A percentile compares a stretch with the other conserved stretches of the same genome.
Conservation (phyloP, 2,113 vertebrate species). For the Zingel zingel region DNA sequence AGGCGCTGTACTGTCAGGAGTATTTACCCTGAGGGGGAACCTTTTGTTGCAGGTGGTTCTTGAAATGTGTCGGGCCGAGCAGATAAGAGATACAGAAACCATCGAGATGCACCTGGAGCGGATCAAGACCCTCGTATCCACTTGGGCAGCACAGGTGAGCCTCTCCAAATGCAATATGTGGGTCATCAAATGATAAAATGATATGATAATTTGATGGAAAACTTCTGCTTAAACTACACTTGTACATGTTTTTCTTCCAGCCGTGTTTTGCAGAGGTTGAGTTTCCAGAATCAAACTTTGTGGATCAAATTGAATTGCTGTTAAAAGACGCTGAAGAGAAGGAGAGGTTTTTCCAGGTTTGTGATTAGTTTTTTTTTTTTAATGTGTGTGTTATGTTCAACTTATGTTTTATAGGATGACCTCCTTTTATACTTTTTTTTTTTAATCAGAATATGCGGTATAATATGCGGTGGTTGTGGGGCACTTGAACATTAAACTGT, state of each 20-base stretch:
- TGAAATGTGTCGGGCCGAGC: constrained; percentile 71
- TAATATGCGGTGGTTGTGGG: neutral
- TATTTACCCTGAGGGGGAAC: neutral
- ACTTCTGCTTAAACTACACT: neutral
- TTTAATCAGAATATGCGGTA: neutral
- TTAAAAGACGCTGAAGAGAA: constrained; percentile 76
- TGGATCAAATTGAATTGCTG: constrained; percentile 75
- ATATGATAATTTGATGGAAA: too few relatives aligned
- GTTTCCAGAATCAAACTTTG: constrained; percentile 78
- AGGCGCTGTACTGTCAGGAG: neutral
- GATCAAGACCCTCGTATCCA: constrained; percentile 71
- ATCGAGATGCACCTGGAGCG: constrained; percentile 72
- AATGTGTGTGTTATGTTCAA: neutral
- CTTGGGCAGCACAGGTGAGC: constrained; percentile 76
- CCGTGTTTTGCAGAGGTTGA: constrained; percentile 76
- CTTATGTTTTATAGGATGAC: neutral
- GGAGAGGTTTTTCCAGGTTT: constrained; percentile 79
- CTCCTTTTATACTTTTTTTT: too few relatives aligned
- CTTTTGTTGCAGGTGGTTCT: constrained; percentile 73
- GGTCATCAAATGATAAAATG: too few relatives aligned
- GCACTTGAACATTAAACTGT: neutral
- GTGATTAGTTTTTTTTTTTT: neutral
- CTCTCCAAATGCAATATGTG: neutral
- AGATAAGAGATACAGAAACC: constrained; percentile 51
- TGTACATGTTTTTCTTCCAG: constrained; percentile 35